Conservation (phyloP, 2,797 vertebrate species). For the Rhynchotus rufescens region DNA sequence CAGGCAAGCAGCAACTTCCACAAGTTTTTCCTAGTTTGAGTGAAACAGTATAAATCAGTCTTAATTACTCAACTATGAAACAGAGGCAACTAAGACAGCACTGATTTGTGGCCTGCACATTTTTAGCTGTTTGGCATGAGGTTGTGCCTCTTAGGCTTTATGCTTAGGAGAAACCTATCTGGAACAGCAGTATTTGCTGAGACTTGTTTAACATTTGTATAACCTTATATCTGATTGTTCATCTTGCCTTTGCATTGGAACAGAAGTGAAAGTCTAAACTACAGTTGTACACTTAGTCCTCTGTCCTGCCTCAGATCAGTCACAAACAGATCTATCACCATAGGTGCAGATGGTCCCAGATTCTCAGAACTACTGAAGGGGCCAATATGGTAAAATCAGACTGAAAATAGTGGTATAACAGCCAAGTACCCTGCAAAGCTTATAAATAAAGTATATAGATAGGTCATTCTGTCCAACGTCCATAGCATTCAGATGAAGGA, state of each 20-base stretch:
- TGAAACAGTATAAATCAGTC: background rate
- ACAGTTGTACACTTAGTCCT: background rate
- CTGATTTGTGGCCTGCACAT: background rate
- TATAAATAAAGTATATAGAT: background rate
- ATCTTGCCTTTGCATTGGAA: background rate
- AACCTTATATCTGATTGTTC: background rate
- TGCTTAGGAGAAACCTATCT: background rate
- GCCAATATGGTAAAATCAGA: rapidly evolving
- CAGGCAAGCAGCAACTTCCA: background rate
- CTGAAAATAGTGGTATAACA: background rate
- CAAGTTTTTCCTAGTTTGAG: background rate
- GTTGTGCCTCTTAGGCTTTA: background rate
- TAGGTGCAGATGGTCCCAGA: background rate
- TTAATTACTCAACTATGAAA: conserved; percentile 24
- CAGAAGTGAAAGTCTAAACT: background rate
- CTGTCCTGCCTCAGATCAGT: background rate
- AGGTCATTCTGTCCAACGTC: background rate
- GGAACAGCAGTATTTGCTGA: background rate
- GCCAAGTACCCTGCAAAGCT: rapidly evolving
- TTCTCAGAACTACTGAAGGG: rapidly evolving
- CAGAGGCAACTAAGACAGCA: background rate
- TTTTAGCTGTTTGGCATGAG: background rate
- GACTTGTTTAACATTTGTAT: background rate
- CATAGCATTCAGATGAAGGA: background rate
- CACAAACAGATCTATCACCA: rapidly evolving